Evolutionary conservation across 2,888 invertebrate species (phyloP).

Genomic region (Drosophila pegasa): DNA sequence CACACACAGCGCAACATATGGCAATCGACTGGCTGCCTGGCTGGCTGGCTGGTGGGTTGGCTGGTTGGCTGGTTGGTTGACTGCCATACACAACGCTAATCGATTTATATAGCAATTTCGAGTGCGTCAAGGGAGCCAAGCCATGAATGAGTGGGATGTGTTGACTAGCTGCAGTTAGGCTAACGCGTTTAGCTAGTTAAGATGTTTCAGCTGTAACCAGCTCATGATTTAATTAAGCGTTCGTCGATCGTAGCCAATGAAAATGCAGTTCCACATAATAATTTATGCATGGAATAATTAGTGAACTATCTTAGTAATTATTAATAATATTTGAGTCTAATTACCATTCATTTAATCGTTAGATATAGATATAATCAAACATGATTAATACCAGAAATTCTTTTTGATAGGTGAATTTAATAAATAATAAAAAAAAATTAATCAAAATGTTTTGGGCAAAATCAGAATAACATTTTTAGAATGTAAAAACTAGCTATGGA

Average conservation of each 20-base stretch:
- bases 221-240: conserved; percentile 13
- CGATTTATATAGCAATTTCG: conserved; percentile 71
- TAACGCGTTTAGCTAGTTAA: conserved; percentile 13
- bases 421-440: no score
- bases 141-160: background rate
- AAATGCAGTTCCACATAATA: background rate
- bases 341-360: background rate
- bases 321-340: background rate
- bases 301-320: background rate
- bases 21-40: conserved; percentile 20
- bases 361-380: no score
- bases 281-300: background rate
- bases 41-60: background rate
- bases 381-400: no score
- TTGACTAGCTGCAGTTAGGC: conserved; percentile 8
- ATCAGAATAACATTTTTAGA: no score
- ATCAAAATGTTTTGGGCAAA: no score
- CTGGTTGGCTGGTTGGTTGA: background rate
- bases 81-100: conserved; percentile 55
- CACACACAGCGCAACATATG: conserved; percentile 57
- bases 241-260: background rate
- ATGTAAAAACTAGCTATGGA: no score
- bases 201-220: conserved; percentile 8
- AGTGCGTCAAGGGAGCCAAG: conserved; percentile 8
- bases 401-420: no score